Conservation (phyloP, 2,113 vertebrate species). For the Gadus macrocephalus region DNA sequence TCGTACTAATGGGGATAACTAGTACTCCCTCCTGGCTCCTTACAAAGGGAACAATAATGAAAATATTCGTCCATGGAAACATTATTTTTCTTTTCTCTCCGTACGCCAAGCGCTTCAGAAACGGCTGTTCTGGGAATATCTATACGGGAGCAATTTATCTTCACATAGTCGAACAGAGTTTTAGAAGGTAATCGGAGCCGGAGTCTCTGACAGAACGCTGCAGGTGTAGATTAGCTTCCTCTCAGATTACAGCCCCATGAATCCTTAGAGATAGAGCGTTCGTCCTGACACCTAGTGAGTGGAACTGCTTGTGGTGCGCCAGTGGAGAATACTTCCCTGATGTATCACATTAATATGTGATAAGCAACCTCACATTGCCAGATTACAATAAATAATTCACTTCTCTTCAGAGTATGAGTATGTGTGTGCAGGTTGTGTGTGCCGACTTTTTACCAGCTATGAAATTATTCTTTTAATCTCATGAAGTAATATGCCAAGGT, state of each 20-base stretch:
- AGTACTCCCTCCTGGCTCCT: slow-evolving; percentile 2
- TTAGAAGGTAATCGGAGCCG: slow-evolving; percentile 41
- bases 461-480: slow-evolving; percentile 72
- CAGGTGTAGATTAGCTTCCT: slow-evolving; percentile 62
- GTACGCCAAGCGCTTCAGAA: slow-evolving; percentile 14
- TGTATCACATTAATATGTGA: slow-evolving; percentile 79
- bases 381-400: slow-evolving; percentile 81
- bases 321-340: slow-evolving; percentile 71
- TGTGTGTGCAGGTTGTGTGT: slow-evolving; percentile 51
- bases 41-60: slow-evolving; percentile 23
- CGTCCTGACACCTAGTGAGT: slow-evolving; percentile 50
- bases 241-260: slow-evolving; percentile 64
- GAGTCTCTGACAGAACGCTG: slow-evolving; percentile 48
- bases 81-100: background rate
- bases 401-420: slow-evolving; percentile 66
- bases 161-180: slow-evolving; percentile 28
- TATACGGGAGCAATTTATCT: slow-evolving; percentile 47
- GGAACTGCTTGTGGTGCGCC: slow-evolving; percentile 61
- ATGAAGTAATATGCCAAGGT: slow-evolving; percentile 64
- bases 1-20: slow-evolving; percentile 9
- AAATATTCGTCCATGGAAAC: slow-evolving; percentile 13
- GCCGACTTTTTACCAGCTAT: slow-evolving; percentile 72
- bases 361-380: slow-evolving; percentile 75
- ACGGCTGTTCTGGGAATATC: slow-evolving; percentile 33
- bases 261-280: slow-evolving; percentile 57